Percentiles rank a stretch among this genome's conserved stretches.
Conservation (phyloP, 2,113 vertebrate genomes). For the Campylomormyrus numenius region DNA sequence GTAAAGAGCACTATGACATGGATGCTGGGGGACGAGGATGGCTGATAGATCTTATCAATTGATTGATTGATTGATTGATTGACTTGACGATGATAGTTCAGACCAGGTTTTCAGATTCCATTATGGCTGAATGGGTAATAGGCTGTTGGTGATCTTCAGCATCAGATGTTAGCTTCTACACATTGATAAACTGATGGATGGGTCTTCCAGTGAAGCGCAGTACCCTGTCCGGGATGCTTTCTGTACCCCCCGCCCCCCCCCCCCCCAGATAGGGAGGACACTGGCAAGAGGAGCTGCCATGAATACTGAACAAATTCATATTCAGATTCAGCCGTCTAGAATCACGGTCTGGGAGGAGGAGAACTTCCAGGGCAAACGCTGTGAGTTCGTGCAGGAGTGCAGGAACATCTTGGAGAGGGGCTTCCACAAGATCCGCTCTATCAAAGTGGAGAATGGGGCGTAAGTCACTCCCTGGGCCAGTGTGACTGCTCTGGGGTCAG, state of each 20-base stretch:
- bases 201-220: neutral
- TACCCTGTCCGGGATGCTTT: neutral
- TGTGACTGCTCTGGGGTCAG: neutral
- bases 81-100: neutral
- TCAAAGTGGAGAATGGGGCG: conserved; percentile 89
- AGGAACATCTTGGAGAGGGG: conserved; percentile 85
- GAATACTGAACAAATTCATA: conserved; percentile 61
- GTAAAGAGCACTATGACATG: conserved; percentile 12
- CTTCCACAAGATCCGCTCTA: conserved; percentile 89
- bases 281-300: conserved; percentile 52
- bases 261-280: conserved; percentile 32
- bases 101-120: neutral
- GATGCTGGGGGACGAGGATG: neutral
- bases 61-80: too few species aligned
- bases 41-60: neutral
- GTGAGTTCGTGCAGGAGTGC: conserved; percentile 86
- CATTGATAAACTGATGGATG: neutral
- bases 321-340: conserved; percentile 69
- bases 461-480: conserved; percentile 60
- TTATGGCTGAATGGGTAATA: neutral
- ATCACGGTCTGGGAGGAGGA: conserved; percentile 94
- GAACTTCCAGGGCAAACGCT: conserved; percentile 91
- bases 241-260: neutral
- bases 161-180: neutral
- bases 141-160: neutral